Evolutionary conservation across 1,140 invertebrate species (phyloP).

Genomic region (Drosophila leontia): DNA sequence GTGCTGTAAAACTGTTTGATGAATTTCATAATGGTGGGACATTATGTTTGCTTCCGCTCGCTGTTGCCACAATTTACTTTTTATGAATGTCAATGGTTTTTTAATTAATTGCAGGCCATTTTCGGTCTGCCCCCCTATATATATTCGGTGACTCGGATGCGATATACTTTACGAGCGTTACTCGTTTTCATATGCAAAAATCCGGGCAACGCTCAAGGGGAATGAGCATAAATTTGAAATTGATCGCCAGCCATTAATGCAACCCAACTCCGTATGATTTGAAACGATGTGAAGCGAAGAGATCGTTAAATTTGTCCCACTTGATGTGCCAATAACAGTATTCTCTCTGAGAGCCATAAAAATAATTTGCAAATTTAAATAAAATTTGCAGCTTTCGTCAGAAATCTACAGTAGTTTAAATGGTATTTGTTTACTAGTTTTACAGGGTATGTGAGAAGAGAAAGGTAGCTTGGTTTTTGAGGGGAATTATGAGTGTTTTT

Average conservation of each 20-base stretch:
- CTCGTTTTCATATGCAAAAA: conserved; percentile 42
- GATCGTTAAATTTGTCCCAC: conserved; percentile 57
- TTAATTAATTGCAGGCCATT: conserved; percentile 80
- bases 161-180: conserved; percentile 48
- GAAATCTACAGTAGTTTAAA: conserved; percentile 17
- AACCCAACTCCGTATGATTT: conserved; percentile 30
- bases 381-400: not conserved
- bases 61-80: conserved; percentile 83
- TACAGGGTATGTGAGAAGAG: not conserved
- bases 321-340: conserved; percentile 59
- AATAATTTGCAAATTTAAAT: conserved; percentile 55
- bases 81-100: conserved; percentile 83
- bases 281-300: conserved; percentile 6
- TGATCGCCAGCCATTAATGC: conserved; percentile 72
- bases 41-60: conserved; percentile 65
- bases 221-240: conserved; percentile 66
- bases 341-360: conserved; percentile 27
- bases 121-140: conserved; percentile 30
- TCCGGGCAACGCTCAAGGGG: conserved; percentile 3
- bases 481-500: too few relatives aligned
- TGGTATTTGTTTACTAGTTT: conserved; percentile 16
- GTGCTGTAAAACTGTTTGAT: conserved; percentile 74
- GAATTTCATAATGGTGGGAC: conserved; percentile 73
- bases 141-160: conserved; percentile 9
- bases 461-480: not conserved